A percentile compares a stretch with the other conserved stretches of the same genome.
phyloP scores from a whole-genome alignment of 2,888 invertebrate genomes.

The Xestia rhomboidea region DNA sequence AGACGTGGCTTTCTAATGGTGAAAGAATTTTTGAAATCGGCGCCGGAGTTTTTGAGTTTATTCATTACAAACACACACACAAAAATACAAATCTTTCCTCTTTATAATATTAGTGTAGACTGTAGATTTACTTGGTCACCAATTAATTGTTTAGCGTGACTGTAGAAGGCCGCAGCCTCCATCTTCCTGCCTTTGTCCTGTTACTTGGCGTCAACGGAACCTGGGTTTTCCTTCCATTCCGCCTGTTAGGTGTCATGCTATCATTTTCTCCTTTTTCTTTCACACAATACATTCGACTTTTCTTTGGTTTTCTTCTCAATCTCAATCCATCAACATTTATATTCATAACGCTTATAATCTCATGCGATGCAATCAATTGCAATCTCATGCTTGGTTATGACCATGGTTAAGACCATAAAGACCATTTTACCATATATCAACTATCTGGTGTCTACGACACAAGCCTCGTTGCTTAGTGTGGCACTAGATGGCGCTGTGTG shows the following conservation, averaged over 20 bases:
- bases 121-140: slow-evolving; percentile 1
- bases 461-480: too few relatives aligned
- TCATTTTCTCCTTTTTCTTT: background rate
- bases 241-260: background rate
- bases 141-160: slow-evolving; percentile 37
- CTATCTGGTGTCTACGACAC: too few relatives aligned
- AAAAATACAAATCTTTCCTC: too few relatives aligned
- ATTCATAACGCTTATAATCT: background rate
- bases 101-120: background rate
- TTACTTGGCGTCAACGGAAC: background rate
- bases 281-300: background rate
- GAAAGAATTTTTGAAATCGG: too few relatives aligned
- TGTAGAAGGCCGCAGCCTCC: slow-evolving; percentile 15
- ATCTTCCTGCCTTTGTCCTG: background rate
- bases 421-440: too few relatives aligned
- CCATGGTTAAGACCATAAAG: too few relatives aligned
- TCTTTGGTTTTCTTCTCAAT: background rate
- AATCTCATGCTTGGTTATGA: too few relatives aligned
- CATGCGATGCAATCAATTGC: background rate
- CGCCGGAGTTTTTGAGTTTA: too few relatives aligned
- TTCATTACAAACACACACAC: too few relatives aligned
- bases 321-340: background rate
- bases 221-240: background rate
- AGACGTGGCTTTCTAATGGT: too few relatives aligned
- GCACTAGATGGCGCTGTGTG: too few relatives aligned